These are phyloP conservation scores for Ophioninae sp. DNA, from an alignment of 2,888 invertebrate genomes.

Conservation along the genomic window DNA sequence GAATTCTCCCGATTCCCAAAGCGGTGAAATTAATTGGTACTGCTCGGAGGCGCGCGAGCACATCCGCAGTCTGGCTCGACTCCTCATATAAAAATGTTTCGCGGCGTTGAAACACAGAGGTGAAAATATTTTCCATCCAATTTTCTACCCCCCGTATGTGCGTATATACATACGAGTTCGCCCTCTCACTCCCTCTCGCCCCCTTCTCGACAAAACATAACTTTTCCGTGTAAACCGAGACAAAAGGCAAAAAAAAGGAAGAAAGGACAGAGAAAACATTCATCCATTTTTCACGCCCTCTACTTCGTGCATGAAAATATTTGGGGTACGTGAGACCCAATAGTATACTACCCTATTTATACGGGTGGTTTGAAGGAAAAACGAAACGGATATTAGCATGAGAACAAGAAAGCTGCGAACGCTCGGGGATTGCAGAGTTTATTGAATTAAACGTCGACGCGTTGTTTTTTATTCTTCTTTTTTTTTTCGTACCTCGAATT, in stretches of 20 bases:
- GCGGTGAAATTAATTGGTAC: constrained; percentile 42
- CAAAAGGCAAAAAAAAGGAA: neutral
- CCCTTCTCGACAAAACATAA: constrained; percentile 2
- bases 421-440: neutral
- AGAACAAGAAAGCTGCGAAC: neutral
- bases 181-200: too few species aligned
- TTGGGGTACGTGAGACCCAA: neutral
- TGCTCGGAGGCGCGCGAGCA: neutral
- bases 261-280: constrained; percentile 16
- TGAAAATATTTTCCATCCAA: constrained; percentile 44
- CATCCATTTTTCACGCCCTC: constrained; percentile 20
- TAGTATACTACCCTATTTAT: neutral
- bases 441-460: neutral
- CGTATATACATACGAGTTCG: neutral
- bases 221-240: constrained; percentile 4
- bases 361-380: neutral
- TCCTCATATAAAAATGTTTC: constrained; percentile 39
- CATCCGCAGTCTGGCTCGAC: constrained; percentile 1
- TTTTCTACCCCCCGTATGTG: constrained; percentile 16
- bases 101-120: neutral
- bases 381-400: neutral
- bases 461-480: too few species aligned
- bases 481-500: neutral
- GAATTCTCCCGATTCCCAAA: constrained; percentile 17
- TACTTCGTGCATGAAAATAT: constrained; percentile 18